Conservation (phyloP, 2,797 vertebrate genomes). For the Mareca penelope region DNA sequence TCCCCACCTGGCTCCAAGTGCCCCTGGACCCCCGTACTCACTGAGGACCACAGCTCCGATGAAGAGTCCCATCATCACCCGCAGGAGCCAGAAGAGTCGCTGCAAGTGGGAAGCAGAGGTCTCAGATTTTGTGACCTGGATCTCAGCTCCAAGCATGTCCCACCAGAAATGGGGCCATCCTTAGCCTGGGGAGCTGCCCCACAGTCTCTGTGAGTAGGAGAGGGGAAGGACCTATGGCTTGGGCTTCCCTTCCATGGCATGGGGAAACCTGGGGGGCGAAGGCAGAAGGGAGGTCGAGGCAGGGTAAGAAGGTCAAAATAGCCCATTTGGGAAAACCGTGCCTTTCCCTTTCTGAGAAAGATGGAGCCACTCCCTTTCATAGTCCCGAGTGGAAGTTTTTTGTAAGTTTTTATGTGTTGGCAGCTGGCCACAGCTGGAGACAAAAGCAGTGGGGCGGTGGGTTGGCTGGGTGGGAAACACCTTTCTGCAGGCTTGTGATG, state of each 20-base stretch:
- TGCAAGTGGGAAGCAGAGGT: constrained; percentile 61
- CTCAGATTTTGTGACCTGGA: not conserved
- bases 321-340: not conserved
- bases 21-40: constrained; percentile 73
- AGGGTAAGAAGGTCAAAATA: not conserved
- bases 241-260: not conserved
- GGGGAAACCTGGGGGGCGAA: not conserved
- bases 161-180: not conserved
- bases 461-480: not conserved
- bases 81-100: constrained; percentile 88
- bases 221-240: rapidly evolving
- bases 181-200: not conserved
- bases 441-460: not conserved
- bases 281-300: not conserved
- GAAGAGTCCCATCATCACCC: constrained; percentile 86
- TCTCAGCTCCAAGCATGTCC: not conserved
- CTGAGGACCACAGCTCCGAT: constrained; percentile 88
- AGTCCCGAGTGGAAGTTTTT: not conserved
- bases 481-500: rapidly evolving
- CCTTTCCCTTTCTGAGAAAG: rapidly evolving
- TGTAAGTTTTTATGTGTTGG: rapidly evolving
- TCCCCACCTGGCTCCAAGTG: too few relatives aligned
- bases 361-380: not conserved
- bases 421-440: not conserved
- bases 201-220: rapidly evolving